phyloP scores from a whole-genome alignment of 2,888 invertebrate genomes.

The Leptarthrus brevirostris region DNA sequence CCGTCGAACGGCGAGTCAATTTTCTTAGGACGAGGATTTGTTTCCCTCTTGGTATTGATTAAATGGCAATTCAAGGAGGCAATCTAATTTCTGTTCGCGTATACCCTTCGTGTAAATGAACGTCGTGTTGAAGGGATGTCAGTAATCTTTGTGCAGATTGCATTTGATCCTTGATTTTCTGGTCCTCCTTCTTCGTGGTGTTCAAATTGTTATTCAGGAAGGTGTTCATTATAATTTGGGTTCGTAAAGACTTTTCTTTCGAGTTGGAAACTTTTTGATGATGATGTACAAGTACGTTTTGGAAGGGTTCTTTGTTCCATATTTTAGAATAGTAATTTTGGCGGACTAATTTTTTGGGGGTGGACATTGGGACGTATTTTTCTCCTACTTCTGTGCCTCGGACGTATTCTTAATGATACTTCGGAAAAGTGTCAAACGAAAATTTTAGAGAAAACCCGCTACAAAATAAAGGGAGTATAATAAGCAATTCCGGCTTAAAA shows the following conservation, averaged over 20 bases:
- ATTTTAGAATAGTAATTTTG: too few relatives aligned
- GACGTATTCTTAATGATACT: too few relatives aligned
- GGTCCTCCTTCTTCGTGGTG: not conserved
- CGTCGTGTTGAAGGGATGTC: slow-evolving; percentile 4
- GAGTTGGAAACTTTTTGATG: too few relatives aligned
- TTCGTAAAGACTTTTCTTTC: not conserved
- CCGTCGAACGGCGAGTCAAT: slow-evolving; percentile 11
- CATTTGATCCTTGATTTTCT: slow-evolving; percentile 15
- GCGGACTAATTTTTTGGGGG: too few relatives aligned
- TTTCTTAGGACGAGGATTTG: not conserved
- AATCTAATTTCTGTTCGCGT: slow-evolving; percentile 29
- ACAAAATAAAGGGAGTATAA: too few relatives aligned
- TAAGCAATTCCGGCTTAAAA: too few relatives aligned
- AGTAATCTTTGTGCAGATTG: slow-evolving; percentile 34
- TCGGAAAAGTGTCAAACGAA: too few relatives aligned
- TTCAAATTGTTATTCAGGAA: not conserved
- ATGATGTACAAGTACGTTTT: too few relatives aligned
- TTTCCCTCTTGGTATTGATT: slow-evolving; percentile 10
- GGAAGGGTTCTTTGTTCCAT: too few relatives aligned
- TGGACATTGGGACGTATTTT: too few relatives aligned
- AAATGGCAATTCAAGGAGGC: slow-evolving; percentile 5
- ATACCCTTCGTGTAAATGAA: not conserved
- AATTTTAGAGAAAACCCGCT: too few relatives aligned
- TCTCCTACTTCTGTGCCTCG: too few relatives aligned
- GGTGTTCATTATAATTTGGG: not conserved